phyloP scores from a whole-genome alignment of 2,888 invertebrate species.

The Yponomeuta evonymella region DNA sequence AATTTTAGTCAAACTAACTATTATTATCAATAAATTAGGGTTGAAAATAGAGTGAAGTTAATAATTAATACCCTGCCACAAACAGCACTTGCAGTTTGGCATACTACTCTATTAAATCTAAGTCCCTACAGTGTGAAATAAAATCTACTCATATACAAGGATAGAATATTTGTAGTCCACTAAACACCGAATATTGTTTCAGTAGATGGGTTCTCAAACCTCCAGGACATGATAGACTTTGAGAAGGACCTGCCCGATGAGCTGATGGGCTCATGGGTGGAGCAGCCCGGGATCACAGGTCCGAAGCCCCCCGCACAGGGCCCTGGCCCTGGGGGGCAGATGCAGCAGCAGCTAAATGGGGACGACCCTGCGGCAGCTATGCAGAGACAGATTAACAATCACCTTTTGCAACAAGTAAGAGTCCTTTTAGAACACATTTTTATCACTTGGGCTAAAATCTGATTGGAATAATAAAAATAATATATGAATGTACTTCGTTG shows the following conservation, averaged over 20 bases:
- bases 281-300: constrained; percentile 78
- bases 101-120: background rate
- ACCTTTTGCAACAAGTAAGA: constrained; percentile 80
- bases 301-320: constrained; percentile 89
- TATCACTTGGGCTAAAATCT: background rate
- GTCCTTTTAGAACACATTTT: constrained; percentile 34
- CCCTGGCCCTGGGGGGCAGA: constrained; percentile 83
- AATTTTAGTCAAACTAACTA: background rate
- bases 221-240: constrained; percentile 87
- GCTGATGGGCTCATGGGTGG: constrained; percentile 88
- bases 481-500: background rate
- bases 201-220: constrained; percentile 87
- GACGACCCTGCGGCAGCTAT: constrained; percentile 79
- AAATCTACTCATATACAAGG: background rate
- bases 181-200: constrained; percentile 30
- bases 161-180: background rate
- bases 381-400: constrained; percentile 79
- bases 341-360: constrained; percentile 81
- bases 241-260: constrained; percentile 96
- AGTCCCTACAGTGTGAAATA: too few relatives aligned
- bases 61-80: background rate
- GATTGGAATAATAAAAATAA: background rate
- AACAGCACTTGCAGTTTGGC: background rate
- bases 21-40: background rate
- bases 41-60: background rate